A percentile compares a stretch with the other conserved stretches of the same genome.
Evolutionary conservation across 2,888 invertebrate genomes (phyloP).

Genomic region (Allacma fusca): DNA sequence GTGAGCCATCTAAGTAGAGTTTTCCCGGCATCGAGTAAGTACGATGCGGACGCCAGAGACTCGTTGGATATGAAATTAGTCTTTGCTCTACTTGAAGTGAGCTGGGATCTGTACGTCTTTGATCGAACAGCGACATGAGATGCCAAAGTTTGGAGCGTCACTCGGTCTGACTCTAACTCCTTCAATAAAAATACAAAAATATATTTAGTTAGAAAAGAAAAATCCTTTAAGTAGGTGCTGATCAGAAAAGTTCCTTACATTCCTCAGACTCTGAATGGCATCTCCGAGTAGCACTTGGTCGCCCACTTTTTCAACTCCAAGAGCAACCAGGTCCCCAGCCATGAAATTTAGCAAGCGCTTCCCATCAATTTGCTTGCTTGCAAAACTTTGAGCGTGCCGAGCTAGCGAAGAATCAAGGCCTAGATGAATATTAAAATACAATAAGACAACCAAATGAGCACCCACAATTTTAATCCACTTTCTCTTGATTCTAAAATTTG

Average conservation of each 20-base stretch:
- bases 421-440: slow-evolving; percentile 8
- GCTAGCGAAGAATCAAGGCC: slow-evolving; percentile 51
- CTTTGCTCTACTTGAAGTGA: slow-evolving; percentile 39
- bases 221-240: no score
- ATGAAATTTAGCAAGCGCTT: slow-evolving; percentile 51
- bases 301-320: slow-evolving; percentile 53
- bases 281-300: slow-evolving; percentile 57
- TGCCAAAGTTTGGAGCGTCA: slow-evolving; percentile 54
- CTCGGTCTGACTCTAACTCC: slow-evolving; percentile 55
- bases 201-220: no score
- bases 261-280: slow-evolving; percentile 50
- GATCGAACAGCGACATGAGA: slow-evolving; percentile 54
- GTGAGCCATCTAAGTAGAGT: slow-evolving; percentile 56
- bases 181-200: slow-evolving; percentile 30
- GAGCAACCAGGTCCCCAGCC: slow-evolving; percentile 48
- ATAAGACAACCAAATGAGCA: background rate
- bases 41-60: slow-evolving; percentile 54
- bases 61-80: slow-evolving; percentile 54
- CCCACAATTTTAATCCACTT: no score
- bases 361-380: slow-evolving; percentile 45
- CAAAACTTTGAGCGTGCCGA: slow-evolving; percentile 49
- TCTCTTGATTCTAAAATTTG: no score
- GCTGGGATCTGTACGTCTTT: slow-evolving; percentile 54
- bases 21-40: slow-evolving; percentile 55
- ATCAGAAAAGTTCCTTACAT: slow-evolving; percentile 40